These are phyloP conservation scores for Scelioninae gen. 1 DNA, from an alignment of 2,888 invertebrate genomes.

Conservation along the genomic window DNA sequence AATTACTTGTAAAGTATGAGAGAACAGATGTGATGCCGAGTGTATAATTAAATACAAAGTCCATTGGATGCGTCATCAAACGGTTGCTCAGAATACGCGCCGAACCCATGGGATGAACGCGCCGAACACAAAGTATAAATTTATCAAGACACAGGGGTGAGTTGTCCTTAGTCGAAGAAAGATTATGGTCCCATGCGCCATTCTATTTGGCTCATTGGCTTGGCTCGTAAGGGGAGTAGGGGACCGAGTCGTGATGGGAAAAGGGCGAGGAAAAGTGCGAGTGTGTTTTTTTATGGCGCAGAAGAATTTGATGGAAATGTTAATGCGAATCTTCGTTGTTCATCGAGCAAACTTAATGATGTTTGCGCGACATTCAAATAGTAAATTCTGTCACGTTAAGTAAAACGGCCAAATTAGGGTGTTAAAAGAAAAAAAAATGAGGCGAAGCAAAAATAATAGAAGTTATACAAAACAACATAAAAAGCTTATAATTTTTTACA, in stretches of 20 bases:
- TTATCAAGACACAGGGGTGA: constrained; percentile 62
- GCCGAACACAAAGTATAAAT: constrained; percentile 57
- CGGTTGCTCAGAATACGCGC: constrained; percentile 19
- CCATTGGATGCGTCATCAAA: constrained; percentile 76
- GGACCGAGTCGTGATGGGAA: constrained; percentile 29
- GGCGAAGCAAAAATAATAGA: neutral
- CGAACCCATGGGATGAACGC: constrained; percentile 60
- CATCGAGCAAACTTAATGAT: constrained; percentile 65
- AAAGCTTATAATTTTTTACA: neutral
- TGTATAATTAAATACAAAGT: constrained; percentile 79
- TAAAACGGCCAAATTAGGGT: constrained; percentile 12
- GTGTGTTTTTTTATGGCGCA: constrained; percentile 75
- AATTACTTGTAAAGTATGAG: constrained; percentile 36
- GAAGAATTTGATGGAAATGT: constrained; percentile 79
- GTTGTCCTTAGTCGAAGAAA: constrained; percentile 66
- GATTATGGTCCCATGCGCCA: constrained; percentile 63
- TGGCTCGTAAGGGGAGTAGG: constrained; percentile 46
- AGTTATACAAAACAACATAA: neutral
- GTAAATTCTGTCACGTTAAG: constrained; percentile 24
- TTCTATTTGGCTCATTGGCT: constrained; percentile 70
- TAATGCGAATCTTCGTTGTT: constrained; percentile 72
- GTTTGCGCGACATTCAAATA: constrained; percentile 62
- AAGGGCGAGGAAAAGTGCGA: constrained; percentile 67
- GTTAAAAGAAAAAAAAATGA: neutral
- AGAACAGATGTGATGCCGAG: constrained; percentile 75